These are phyloP conservation scores for Crenichthys baileyi DNA, from an alignment of 2,797 vertebrate species.

Conservation along the genomic window DNA sequence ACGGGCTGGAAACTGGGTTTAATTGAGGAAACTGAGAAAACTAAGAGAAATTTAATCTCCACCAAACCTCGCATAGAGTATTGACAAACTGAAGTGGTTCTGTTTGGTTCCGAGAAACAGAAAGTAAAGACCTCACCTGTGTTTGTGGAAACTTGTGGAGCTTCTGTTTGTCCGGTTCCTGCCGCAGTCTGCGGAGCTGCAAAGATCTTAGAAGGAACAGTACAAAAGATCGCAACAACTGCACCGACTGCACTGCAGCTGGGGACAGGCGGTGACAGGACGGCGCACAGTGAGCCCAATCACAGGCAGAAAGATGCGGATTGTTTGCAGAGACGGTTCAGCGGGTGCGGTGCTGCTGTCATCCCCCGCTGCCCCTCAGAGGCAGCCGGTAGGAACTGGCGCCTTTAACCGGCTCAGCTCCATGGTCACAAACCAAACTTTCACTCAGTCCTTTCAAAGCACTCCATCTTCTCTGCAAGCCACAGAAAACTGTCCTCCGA, in stretches of 20 bases:
- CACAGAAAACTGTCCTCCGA: conserved; percentile 21
- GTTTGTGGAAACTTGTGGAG: background rate
- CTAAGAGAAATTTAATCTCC: background rate
- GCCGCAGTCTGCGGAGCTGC: conserved; percentile 41
- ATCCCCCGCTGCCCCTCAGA: conserved; percentile 31
- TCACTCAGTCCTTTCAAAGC: conserved; percentile 36
- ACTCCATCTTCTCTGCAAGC: conserved; percentile 40
- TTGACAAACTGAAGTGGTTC: background rate
- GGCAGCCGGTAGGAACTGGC: background rate
- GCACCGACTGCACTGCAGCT: conserved; percentile 25
- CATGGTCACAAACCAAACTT: conserved; percentile 49
- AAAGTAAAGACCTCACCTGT: conserved; percentile 48
- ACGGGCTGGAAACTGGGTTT: background rate
- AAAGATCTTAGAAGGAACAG: conserved; percentile 3
- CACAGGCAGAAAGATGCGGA: conserved; percentile 16
- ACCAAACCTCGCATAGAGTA: background rate
- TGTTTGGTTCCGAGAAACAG: background rate
- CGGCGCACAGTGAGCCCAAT: background rate
- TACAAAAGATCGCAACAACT: conserved; percentile 30
- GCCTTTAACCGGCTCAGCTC: background rate
- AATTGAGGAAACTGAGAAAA: background rate
- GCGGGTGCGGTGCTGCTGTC: conserved; percentile 45
- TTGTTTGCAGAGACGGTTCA: conserved; percentile 18
- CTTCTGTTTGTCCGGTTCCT: background rate
- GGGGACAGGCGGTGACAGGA: background rate